Evolutionary conservation across 2,113 vertebrate genomes (phyloP).

Genomic region (Cacatua alba): DNA sequence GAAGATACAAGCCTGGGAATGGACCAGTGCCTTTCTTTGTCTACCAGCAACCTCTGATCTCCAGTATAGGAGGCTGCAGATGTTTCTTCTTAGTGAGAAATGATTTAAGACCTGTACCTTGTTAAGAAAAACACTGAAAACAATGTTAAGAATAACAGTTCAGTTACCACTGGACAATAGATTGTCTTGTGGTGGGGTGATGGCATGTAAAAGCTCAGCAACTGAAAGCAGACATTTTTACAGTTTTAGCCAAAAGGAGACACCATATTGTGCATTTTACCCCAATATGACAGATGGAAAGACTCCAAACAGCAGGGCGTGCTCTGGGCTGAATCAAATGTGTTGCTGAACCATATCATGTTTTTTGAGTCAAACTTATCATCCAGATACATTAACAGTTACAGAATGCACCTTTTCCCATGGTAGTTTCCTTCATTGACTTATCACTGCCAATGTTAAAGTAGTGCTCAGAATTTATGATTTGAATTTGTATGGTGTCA

Average conservation of each 20-base stretch:
- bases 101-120: background rate
- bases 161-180: background rate
- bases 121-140: background rate
- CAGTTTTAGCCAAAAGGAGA: background rate
- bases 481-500: background rate
- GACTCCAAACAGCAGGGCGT: background rate
- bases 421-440: background rate
- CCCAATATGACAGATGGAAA: background rate
- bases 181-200: background rate
- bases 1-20: background rate
- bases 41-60: background rate
- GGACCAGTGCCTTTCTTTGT: background rate
- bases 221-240: background rate
- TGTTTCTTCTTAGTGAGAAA: background rate
- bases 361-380: background rate
- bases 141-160: background rate
- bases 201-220: background rate
- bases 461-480: background rate
- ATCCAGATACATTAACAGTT: background rate
- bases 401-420: background rate
- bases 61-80: background rate
- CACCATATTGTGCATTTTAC: background rate
- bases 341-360: background rate
- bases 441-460: background rate
- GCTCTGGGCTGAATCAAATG: background rate